Percentiles rank a stretch among this genome's conserved stretches.
Conservation (phyloP, 2,888 invertebrate species). For the Hypomecis atomaria region DNA sequence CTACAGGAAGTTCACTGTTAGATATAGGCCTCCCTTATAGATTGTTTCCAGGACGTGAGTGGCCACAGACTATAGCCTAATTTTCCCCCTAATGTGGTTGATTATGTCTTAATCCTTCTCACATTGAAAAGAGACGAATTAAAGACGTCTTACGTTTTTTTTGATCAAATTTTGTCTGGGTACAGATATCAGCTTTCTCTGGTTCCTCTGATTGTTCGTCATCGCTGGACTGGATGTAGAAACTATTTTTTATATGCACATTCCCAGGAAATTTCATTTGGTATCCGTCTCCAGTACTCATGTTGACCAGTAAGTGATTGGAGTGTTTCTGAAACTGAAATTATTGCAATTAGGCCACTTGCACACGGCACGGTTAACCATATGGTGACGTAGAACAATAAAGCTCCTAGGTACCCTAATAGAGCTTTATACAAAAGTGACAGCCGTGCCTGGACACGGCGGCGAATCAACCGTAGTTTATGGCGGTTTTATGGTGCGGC, state of each 20-base stretch:
- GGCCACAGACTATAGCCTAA: too few relatives aligned
- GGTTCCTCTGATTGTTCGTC: slow-evolving; percentile 36
- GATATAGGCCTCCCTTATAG: too few relatives aligned
- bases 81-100: neutral
- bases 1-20: too few relatives aligned
- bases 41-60: too few relatives aligned
- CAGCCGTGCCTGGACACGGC: too few relatives aligned
- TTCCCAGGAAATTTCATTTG: slow-evolving; percentile 14
- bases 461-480: too few relatives aligned
- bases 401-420: too few relatives aligned
- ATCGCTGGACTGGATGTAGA: slow-evolving; percentile 30
- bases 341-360: neutral
- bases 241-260: slow-evolving; percentile 15
- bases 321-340: neutral
- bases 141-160: slow-evolving; percentile 26
- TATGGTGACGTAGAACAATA: too few relatives aligned
- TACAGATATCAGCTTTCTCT: slow-evolving; percentile 51
- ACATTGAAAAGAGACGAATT: neutral
- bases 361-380: too few relatives aligned
- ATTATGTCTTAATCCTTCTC: neutral
- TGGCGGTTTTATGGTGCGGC: too few relatives aligned
- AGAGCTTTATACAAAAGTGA: too few relatives aligned
- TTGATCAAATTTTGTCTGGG: slow-evolving; percentile 54
- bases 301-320: slow-evolving; percentile 6
- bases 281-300: slow-evolving; percentile 18